Conservation (phyloP, 2,113 vertebrate genomes). For the Lanius collurio region DNA sequence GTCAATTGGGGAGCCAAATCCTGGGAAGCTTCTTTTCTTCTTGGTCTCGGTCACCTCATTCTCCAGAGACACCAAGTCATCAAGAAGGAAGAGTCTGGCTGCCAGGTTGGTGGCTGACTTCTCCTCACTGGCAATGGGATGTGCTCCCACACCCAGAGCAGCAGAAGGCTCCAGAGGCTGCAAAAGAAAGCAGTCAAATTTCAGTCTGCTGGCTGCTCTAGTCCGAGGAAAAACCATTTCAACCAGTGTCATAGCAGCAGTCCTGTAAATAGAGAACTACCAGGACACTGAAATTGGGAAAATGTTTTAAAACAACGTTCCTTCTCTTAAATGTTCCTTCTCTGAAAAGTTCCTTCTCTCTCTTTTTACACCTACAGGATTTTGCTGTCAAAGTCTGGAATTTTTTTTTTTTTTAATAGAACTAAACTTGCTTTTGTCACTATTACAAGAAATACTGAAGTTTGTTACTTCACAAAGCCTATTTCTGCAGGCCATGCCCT, state of each 20-base stretch:
- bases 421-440: neutral
- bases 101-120: slow-evolving; percentile 69
- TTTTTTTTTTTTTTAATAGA: neutral
- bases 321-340: neutral
- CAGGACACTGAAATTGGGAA: neutral
- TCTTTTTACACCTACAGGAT: neutral
- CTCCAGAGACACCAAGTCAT: slow-evolving; percentile 80
- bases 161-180: slow-evolving; percentile 61
- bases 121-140: slow-evolving; percentile 20
- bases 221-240: neutral
- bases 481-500: neutral
- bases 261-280: neutral
- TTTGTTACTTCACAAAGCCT: neutral
- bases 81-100: slow-evolving; percentile 75
- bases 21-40: slow-evolving; percentile 87
- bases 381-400: neutral
- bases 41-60: slow-evolving; percentile 89
- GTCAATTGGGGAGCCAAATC: slow-evolving; percentile 83
- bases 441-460: neutral
- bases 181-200: neutral
- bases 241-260: neutral
- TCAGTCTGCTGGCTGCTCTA: neutral
- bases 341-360: neutral
- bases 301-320: neutral
- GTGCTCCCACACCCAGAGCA: neutral